Percentiles rank a stretch among this genome's conserved stretches.
phyloP scores from a whole-genome alignment of 92 coral and sea anemone genomes.

The Paramuricea clavata region DNA sequence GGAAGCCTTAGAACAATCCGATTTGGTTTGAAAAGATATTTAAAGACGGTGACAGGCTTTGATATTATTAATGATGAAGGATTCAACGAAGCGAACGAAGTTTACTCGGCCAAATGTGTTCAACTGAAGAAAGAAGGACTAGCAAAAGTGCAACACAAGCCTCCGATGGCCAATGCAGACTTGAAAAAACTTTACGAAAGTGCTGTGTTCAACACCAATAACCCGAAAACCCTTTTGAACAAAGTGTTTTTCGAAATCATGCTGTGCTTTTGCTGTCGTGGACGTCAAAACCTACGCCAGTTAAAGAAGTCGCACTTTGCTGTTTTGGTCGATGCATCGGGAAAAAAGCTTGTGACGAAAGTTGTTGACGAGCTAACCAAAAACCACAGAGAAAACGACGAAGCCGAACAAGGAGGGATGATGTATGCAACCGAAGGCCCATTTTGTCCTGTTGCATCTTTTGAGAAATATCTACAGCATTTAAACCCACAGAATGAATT shows the following conservation, averaged over 20 bases:
- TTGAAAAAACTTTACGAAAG: slow-evolving; percentile 31
- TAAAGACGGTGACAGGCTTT: slow-evolving; percentile 3
- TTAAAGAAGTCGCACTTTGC: slow-evolving; percentile 58
- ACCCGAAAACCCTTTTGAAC: slow-evolving; percentile 1
- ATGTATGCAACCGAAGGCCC: no score
- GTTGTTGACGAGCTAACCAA: slow-evolving; percentile 29
- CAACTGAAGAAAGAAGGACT: slow-evolving; percentile 1
- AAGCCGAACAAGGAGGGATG: slow-evolving; percentile 21
- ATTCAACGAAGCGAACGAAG: slow-evolving; percentile 45
- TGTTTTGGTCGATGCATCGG: slow-evolving; percentile 11
- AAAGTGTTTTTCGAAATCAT: slow-evolving; percentile 10
- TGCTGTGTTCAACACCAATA: background rate
- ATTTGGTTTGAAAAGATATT: slow-evolving; percentile 39
- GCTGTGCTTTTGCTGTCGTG: slow-evolving; percentile 19
- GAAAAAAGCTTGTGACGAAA: slow-evolving; percentile 25
- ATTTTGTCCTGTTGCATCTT: no score
- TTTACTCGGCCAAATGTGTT: slow-evolving; percentile 24
- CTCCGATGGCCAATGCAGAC: slow-evolving; percentile 18
- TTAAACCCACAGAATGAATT: slow-evolving; percentile 29
- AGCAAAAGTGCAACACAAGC: slow-evolving; percentile 20
- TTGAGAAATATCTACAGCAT: slow-evolving; percentile 35
- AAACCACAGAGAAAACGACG: slow-evolving; percentile 15
- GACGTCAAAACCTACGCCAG: slow-evolving; percentile 61
- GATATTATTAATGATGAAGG: slow-evolving; percentile 39
- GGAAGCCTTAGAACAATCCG: slow-evolving; percentile 15